Evolutionary conservation across 2,113 vertebrate genomes (phyloP), one percentile per base, ranked within the genome.

Genomic region (Lepus europaeus): DNA sequence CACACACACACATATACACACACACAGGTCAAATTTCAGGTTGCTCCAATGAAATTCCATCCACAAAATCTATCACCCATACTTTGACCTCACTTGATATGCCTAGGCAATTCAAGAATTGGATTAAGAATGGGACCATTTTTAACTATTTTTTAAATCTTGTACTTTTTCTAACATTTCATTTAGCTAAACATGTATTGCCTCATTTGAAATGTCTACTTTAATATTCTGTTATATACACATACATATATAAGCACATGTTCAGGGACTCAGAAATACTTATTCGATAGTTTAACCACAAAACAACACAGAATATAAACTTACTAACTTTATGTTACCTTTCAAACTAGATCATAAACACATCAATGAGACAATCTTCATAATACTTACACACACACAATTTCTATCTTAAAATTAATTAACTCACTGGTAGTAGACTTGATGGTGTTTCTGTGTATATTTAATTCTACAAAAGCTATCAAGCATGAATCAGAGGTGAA

Each of bases 391-490:
- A 77, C 5, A 63, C 31, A 31, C 11, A 31, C 17, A 85, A 39
- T 36, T 92, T 80, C 25, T 76, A 56, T 27, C 29, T 36, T 87
- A 19, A 78, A 78, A 82, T 49, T 53, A 45, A 92, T 45, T 53
- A 45, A 92, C 45, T 56, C 64, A 9, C 53, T 36, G n/a, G 29
- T 93, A 87, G 68, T 53, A 36, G 22, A 91, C 27, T 74, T 86
- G 53, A 73, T 82, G 20, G 59, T 61, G 9, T 49, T 33, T 72
- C 53, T 70, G 22, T 45, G 4, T 80, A 49, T 51, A 82, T 22
- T 76, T 90, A 90, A 84, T 56, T 73, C 88, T 45, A 29, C 19
- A 88, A 92, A 89, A 81, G 19, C 63, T 83, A 56, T 90, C 13
- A 88, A 92, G 29, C 63, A 63, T 61, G 81, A 53, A 25, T 90